Evolutionary conservation across 92 coral and sea anemone genomes (phyloP).

Genomic region (Virgularia gustaviana): DNA sequence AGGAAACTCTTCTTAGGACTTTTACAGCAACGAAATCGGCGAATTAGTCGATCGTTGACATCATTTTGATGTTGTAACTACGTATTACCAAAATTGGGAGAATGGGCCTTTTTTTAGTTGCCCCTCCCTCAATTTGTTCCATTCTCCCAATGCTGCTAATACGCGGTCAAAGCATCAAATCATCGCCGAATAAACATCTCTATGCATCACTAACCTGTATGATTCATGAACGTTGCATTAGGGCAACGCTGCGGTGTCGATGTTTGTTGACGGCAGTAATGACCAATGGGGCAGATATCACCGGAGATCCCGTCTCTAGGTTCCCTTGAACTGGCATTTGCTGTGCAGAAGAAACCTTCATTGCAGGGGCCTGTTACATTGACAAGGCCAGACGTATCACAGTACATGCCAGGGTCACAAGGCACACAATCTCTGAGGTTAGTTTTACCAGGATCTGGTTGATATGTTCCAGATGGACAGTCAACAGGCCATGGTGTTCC

Average conservation of each 20-base stretch:
- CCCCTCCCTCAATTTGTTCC: too few relatives aligned
- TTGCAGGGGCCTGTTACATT: conserved; percentile 70
- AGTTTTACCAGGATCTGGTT: conserved; percentile 75
- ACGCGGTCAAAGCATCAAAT: too few relatives aligned
- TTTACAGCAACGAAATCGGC: too few relatives aligned
- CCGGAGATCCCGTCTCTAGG: conserved; percentile 80
- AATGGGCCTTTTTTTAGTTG: too few relatives aligned
- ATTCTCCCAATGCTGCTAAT: too few relatives aligned
- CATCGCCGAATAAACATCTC: background rate
- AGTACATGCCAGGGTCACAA: conserved; percentile 96
- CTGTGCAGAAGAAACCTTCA: conserved; percentile 72
- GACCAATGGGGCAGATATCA: conserved; percentile 75
- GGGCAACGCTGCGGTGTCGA: conserved; percentile 63
- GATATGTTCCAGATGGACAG: conserved; percentile 85
- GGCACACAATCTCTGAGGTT: conserved; percentile 67
- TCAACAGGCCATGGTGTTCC: conserved; percentile 82
- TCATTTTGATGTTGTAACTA: too few relatives aligned
- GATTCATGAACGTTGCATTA: conserved; percentile 91
- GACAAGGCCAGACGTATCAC: conserved; percentile 68
- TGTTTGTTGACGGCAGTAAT: conserved; percentile 68
- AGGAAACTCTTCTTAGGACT: too few relatives aligned
- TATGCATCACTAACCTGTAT: conserved; percentile 63
- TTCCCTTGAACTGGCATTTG: conserved; percentile 58
- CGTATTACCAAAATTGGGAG: too few relatives aligned
- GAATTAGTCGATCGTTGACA: too few relatives aligned